phyloP scores from a whole-genome alignment of 1,140 invertebrate genomes.

The Neomicropteryx cornuta region DNA sequence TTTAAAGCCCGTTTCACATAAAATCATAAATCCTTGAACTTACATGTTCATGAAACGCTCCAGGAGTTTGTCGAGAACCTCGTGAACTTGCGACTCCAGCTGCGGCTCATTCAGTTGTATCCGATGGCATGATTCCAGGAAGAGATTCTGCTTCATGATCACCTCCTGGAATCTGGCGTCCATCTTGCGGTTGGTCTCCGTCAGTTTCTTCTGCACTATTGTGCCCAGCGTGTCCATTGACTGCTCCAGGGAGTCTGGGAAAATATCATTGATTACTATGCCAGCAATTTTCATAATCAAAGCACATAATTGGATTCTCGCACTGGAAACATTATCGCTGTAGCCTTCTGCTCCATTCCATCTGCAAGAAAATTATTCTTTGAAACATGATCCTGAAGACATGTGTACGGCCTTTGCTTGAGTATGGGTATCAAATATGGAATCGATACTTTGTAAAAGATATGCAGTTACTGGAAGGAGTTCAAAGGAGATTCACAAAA shows the following conservation, averaged over 20 bases:
- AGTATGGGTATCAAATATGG: too few species aligned
- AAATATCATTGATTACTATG: too few species aligned
- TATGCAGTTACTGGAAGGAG: too few species aligned
- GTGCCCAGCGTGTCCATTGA: slow-evolving; percentile 9
- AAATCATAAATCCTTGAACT: slow-evolving; percentile 11
- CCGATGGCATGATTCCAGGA: slow-evolving; percentile 45
- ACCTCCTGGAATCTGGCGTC: slow-evolving; percentile 39
- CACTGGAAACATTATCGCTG: background rate
- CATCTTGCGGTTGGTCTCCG: slow-evolving; percentile 21
- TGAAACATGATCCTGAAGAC: too few species aligned
- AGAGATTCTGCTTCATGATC: slow-evolving; percentile 42
- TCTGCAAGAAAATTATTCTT: too few species aligned
- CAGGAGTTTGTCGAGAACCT: slow-evolving; percentile 44
- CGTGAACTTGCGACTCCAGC: slow-evolving; percentile 39
- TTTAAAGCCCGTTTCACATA: too few species aligned
- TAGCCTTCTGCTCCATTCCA: too few species aligned
- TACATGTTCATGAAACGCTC: slow-evolving; percentile 46
- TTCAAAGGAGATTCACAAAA: too few species aligned
- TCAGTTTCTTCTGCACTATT: slow-evolving; percentile 16
- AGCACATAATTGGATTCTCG: background rate
- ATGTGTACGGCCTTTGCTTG: too few species aligned
- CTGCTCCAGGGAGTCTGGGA: slow-evolving; percentile 6
- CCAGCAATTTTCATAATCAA: background rate
- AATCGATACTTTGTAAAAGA: too few species aligned
- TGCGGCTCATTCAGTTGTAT: slow-evolving; percentile 46